These are phyloP conservation scores for Diogma glabrata DNA, from an alignment of 2,888 invertebrate species.

Conservation along the genomic window DNA sequence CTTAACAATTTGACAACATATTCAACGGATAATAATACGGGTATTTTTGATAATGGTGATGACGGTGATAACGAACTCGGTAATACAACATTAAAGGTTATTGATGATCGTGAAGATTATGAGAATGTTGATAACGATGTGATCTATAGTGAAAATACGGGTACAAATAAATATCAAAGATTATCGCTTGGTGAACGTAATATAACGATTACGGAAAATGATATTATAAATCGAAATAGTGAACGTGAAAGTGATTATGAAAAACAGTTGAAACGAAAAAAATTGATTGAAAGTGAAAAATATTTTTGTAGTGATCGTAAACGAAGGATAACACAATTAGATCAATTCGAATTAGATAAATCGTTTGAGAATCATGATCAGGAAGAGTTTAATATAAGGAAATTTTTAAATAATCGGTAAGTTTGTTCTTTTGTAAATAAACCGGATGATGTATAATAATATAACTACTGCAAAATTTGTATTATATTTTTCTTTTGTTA, in stretches of 20 bases:
- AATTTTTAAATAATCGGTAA: slow-evolving; percentile 43
- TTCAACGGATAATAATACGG: not conserved
- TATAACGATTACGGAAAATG: not conserved
- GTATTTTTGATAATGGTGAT: slow-evolving; percentile 9
- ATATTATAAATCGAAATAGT: not conserved
- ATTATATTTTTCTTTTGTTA: too few species aligned
- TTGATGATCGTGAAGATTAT: not conserved
- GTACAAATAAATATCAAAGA: too few species aligned
- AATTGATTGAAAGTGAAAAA: too few species aligned
- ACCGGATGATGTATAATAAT: too few species aligned
- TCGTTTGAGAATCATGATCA: slow-evolving; percentile 21
- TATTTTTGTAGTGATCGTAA: slow-evolving; percentile 17
- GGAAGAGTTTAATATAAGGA: slow-evolving; percentile 35
- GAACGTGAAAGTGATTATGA: slow-evolving; percentile 4
- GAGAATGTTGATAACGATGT: not conserved
- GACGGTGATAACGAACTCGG: not conserved
- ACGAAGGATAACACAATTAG: slow-evolving; percentile 21
- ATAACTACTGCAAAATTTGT: too few species aligned
- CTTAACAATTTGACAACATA: not conserved
- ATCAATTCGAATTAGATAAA: slow-evolving; percentile 20
- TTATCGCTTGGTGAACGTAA: slow-evolving; percentile 1
- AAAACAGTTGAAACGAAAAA: too few species aligned
- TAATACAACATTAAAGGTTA: not conserved
- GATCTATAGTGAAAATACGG: not conserved
- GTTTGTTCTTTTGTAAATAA: too few species aligned